Conservation (phyloP, 1,140 invertebrate species). For the Cherax destructor region DNA sequence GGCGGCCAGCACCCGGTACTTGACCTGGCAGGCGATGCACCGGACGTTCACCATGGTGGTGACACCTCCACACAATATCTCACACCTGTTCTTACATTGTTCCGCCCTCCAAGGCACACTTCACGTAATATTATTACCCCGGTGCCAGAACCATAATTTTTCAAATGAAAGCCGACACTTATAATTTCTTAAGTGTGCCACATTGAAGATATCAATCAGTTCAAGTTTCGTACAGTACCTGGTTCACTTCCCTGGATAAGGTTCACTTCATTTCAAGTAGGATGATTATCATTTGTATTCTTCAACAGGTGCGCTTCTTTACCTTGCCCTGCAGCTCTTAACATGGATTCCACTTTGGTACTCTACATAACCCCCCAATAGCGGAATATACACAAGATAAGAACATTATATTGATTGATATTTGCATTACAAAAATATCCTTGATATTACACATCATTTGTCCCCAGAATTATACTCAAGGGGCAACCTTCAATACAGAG, state of each 20-base stretch:
- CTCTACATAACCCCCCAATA: background rate
- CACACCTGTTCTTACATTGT: background rate
- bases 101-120: background rate
- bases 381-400: background rate
- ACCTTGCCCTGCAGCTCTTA: background rate
- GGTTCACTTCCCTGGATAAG: background rate
- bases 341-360: background rate
- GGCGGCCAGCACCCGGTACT: constrained; percentile 73
- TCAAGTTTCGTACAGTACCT: background rate
- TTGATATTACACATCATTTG: too few species aligned
- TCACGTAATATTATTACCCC: background rate
- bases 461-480: too few species aligned
- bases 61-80: background rate
- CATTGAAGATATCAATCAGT: background rate
- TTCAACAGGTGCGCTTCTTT: background rate
- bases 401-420: background rate
- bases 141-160: background rate
- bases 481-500: too few species aligned
- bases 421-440: too few species aligned
- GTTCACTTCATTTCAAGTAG: background rate
- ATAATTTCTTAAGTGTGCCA: background rate
- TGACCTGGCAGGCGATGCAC: constrained; percentile 74
- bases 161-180: background rate
- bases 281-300: background rate
- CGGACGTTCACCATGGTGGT: constrained; percentile 73